A percentile compares a stretch with the other conserved stretches of the same genome.
Evolutionary conservation across 2,888 invertebrate genomes (phyloP).

Genomic region (Polydrusus pterygomalis): DNA sequence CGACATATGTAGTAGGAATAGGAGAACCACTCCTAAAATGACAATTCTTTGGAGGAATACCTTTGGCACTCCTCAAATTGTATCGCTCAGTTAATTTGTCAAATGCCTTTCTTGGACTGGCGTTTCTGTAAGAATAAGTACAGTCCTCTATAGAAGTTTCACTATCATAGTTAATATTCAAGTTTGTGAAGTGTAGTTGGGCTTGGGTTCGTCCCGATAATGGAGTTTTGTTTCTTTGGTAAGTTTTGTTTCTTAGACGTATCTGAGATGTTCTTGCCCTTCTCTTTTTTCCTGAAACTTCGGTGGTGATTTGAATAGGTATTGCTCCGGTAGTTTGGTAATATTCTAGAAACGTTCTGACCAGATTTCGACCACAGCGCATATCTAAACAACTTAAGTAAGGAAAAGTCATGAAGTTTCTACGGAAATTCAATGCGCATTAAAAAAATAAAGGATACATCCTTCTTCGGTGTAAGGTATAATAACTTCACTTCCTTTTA

Average conservation of each 20-base stretch:
- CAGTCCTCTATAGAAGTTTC: conserved; percentile 73
- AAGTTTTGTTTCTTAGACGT: conserved; percentile 67
- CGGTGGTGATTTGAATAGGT: conserved; percentile 72
- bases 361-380: conserved; percentile 85
- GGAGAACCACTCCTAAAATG: conserved; percentile 37
- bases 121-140: conserved; percentile 64
- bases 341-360: conserved; percentile 85
- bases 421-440: too few species aligned
- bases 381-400: conserved; percentile 75
- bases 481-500: conserved; percentile 80
- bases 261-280: conserved; percentile 60
- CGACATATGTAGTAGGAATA: conserved; percentile 65
- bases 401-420: too few species aligned
- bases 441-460: conserved; percentile 84
- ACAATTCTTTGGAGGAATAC: conserved; percentile 26
- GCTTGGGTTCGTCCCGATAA: conserved; percentile 74
- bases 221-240: conserved; percentile 70
- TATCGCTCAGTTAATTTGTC: conserved; percentile 61
- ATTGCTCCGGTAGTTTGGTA: conserved; percentile 85
- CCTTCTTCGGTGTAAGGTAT: conserved; percentile 95
- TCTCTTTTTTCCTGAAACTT: conserved; percentile 67
- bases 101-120: conserved; percentile 63
- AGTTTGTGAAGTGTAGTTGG: conserved; percentile 74
- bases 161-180: conserved; percentile 75
- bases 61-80: conserved; percentile 55